Evolutionary conservation across 1,140 invertebrate genomes (phyloP), one percentile per base, ranked within the genome.

Genomic region (Microplitis mediator): DNA sequence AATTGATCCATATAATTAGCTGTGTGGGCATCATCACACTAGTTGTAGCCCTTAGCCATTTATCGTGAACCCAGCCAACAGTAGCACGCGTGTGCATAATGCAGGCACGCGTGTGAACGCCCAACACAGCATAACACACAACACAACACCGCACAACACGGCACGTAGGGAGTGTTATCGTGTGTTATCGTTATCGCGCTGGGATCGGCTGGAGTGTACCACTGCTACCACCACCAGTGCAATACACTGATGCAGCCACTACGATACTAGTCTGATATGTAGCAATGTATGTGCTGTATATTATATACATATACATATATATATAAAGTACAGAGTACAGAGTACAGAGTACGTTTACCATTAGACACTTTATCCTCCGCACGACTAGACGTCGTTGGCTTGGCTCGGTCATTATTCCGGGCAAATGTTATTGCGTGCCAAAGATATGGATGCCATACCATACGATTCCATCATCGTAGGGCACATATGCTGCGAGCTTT

Each of bases 141-240:
- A 50, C 45, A 50, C 6, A 9, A 50, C 45, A 50, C 45, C 13
- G 13, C 34, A 63, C 61, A 14, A 35, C 31, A 69, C 51, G 14
- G 39, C 16, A 16, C 66, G 32, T 35, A 39, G 51, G 31, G 52
- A 54, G 66, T 69, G 51, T 58, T 69, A 45, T 58, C 51, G 66
- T 69, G 66, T 69, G 32, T 58, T 69, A 45, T 58, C 51, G 66
- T 69, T 69, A 69, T 69, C 66, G 51, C 34, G 45, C 34, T 14
- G 13, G 5, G 23, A 36, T 65, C 35, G 36, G 16, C 11, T 31
- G 32, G 60, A 62, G 14, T 62, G 39, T 23, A 31, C 8, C 56
- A 6, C 23, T 58, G 23, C 56, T 58, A 31, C 14, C 39, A 3
- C 11, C 39, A 9, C 39, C 11, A 45, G 6, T 45, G 5, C 2